Conservation (phyloP, 1,140 invertebrate species). For the Drosophila burlai region DNA sequence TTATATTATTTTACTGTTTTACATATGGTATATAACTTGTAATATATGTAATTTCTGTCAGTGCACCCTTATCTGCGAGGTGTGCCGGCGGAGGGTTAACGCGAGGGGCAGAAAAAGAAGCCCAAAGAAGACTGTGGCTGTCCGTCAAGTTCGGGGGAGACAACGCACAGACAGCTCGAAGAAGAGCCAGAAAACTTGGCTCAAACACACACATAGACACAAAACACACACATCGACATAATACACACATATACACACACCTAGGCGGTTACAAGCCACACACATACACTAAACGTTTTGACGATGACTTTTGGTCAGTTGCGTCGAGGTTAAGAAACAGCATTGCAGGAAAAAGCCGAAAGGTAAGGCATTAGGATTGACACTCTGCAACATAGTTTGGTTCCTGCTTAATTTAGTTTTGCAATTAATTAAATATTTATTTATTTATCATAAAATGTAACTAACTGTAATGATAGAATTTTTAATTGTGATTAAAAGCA, state of each 20-base stretch:
- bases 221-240: slow-evolving; percentile 4
- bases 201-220: slow-evolving; percentile 2
- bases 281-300: slow-evolving; percentile 18
- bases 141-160: slow-evolving; percentile 53
- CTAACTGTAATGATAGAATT: not conserved
- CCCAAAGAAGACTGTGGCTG: slow-evolving; percentile 41
- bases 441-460: not conserved
- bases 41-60: not conserved
- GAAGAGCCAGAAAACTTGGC: not conserved
- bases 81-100: slow-evolving; percentile 2
- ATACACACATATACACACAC: not conserved
- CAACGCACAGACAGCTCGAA: slow-evolving; percentile 27
- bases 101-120: not conserved
- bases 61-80: not conserved
- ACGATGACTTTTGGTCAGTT: slow-evolving; percentile 29
- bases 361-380: slow-evolving; percentile 20
- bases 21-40: no score
- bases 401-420: not conserved
- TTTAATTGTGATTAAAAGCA: no score
- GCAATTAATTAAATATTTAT: not conserved
- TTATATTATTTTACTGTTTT: no score
- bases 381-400: not conserved
- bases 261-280: slow-evolving; percentile 2
- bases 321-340: slow-evolving; percentile 5
- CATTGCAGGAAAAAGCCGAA: slow-evolving; percentile 8